Evolutionary conservation across 2,113 vertebrate species (phyloP).

Genomic region (Semicossyphus pulcher): DNA sequence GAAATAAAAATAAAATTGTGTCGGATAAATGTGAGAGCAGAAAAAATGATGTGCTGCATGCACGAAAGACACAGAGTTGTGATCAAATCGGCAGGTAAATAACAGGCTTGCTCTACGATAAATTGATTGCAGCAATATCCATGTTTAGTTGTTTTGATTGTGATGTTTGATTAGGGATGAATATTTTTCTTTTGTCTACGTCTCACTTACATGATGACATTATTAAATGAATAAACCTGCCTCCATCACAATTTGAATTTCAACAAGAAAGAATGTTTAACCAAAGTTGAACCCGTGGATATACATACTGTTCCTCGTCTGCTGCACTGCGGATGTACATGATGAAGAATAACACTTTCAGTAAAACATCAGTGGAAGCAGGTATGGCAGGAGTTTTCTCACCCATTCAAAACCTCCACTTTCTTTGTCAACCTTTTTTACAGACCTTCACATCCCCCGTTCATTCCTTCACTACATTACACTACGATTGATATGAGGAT

Average conservation of each 20-base stretch:
- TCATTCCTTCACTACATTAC: background rate
- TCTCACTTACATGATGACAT: conserved; percentile 7
- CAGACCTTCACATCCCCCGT: no score
- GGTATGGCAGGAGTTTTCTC: background rate
- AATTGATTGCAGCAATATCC: conserved; percentile 18
- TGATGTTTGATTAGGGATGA: background rate
- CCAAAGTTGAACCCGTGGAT: no score
- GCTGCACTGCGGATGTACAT: background rate
- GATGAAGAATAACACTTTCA: background rate
- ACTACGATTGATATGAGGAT: no score
- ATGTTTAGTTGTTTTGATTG: conserved; percentile 1
- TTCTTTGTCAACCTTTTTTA: background rate
- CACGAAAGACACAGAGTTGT: background rate
- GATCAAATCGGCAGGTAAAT: background rate
- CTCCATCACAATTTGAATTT: background rate
- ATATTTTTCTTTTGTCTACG: background rate
- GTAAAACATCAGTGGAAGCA: background rate
- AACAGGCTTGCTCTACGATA: background rate
- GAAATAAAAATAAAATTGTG: conserved; percentile 12
- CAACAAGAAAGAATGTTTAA: no score
- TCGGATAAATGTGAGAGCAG: conserved; percentile 12
- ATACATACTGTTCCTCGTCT: no score
- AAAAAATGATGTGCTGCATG: background rate
- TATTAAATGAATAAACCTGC: background rate
- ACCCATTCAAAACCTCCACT: background rate